Conservation (phyloP, 64 coral and sea anemone genomes). For the Montipora capricornis region DNA sequence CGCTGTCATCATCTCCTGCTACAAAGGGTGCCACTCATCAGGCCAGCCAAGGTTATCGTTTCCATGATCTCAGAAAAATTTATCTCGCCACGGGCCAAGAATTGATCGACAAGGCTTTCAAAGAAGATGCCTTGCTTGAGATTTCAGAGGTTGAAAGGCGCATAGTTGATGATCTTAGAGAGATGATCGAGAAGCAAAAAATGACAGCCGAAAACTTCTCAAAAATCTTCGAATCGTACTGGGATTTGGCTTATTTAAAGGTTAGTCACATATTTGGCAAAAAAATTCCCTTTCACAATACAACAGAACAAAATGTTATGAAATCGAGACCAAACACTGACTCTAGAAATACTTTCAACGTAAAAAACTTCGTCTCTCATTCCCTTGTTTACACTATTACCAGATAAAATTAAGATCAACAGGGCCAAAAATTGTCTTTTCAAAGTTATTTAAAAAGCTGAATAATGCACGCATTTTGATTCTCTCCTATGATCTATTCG, state of each 20-base stretch:
- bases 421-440: too few relatives aligned
- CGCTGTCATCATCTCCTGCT: not conserved
- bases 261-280: not conserved
- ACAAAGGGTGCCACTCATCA: not conserved
- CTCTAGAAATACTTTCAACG: too few relatives aligned
- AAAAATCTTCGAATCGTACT: not conserved
- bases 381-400: too few relatives aligned
- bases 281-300: not conserved
- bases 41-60: not conserved
- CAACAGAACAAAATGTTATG: not conserved
- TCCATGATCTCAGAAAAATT: constrained; percentile 2
- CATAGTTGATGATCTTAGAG: constrained; percentile 10
- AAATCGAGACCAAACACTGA: too few relatives aligned
- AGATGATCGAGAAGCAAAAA: not conserved
- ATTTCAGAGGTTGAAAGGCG: not conserved
- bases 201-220: not conserved
- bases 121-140: not conserved
- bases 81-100: not conserved
- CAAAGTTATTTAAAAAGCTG: too few relatives aligned
- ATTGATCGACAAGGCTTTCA: constrained; percentile 4
- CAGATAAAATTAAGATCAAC: too few relatives aligned
- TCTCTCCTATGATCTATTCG: too few relatives aligned
- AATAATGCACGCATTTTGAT: too few relatives aligned
- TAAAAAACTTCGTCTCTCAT: too few relatives aligned
- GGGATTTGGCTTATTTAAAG: not conserved